Conservation (phyloP, 2,113 vertebrate genomes). For the Numida meleagris region DNA sequence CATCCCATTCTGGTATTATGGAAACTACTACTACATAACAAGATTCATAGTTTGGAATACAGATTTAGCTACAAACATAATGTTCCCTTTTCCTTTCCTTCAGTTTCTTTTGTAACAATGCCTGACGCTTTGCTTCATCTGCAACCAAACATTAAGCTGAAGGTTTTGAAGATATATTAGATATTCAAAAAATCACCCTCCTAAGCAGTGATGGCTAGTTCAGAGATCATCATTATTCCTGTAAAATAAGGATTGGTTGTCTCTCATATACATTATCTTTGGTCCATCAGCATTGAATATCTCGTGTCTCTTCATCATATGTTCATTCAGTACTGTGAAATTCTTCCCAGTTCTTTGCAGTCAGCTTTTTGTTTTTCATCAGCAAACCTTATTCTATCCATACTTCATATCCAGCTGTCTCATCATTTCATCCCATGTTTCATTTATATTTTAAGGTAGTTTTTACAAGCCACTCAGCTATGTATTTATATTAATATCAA, state of each 20-base stretch:
- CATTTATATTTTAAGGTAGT: not conserved
- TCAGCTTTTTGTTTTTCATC: not conserved
- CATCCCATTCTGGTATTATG: not conserved
- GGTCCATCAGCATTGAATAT: not conserved
- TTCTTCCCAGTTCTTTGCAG: not conserved
- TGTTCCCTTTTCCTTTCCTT: not conserved
- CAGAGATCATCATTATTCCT: not conserved
- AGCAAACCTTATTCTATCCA: not conserved
- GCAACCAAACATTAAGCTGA: not conserved
- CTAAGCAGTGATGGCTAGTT: accelerated
- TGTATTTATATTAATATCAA: not conserved
- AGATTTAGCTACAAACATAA: not conserved
- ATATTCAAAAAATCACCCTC: not conserved
- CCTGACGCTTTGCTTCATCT: not conserved
- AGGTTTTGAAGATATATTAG: not conserved
- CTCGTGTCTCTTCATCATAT: accelerated
- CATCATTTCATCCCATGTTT: not conserved
- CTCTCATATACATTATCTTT: not conserved
- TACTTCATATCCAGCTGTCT: not conserved
- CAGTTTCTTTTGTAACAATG: not conserved
- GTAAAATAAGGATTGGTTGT: not conserved
- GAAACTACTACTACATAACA: not conserved
- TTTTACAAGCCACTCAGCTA: not conserved
- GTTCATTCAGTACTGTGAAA: not conserved
- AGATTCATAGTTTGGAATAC: not conserved